Conservation (phyloP, 2,797 vertebrate species). For the Pampus argenteus region DNA sequence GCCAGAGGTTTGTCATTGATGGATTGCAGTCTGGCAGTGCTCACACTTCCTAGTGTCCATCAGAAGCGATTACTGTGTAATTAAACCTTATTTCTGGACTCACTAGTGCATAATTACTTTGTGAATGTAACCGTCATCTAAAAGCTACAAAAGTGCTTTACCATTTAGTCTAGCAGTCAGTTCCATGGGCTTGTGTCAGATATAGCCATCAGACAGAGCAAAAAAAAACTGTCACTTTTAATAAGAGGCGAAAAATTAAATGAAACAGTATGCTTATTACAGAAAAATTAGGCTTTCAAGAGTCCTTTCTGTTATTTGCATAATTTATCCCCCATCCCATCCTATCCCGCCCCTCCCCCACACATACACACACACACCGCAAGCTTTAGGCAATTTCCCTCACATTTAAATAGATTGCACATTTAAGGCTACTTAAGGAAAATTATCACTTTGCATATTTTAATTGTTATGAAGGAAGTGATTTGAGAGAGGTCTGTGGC, state of each 20-base stretch:
- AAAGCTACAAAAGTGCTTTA: constrained; percentile 99
- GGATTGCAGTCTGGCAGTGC: constrained; percentile 99
- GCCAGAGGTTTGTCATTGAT: constrained; percentile 99
- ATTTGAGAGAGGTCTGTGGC: constrained; percentile 98
- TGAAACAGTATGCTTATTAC: constrained; percentile 99
- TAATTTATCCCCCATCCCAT: constrained; percentile 94
- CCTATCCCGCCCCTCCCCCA: constrained; percentile 84
- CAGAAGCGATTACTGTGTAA: constrained; percentile 99
- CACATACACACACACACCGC: constrained; percentile 75
- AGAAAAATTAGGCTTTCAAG: constrained; percentile 99
- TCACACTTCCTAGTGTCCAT: constrained; percentile 99
- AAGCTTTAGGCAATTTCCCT: constrained; percentile 99
- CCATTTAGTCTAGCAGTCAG: constrained; percentile 97
- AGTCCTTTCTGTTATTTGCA: constrained; percentile 99
- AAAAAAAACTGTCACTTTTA: constrained; percentile 99
- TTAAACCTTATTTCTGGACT: constrained; percentile 99
- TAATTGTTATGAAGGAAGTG: constrained; percentile 99
- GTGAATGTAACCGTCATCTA: constrained; percentile 99
- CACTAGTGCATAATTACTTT: constrained; percentile 99
- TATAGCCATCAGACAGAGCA: constrained; percentile 99
- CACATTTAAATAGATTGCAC: constrained; percentile 99
- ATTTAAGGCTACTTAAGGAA: constrained; percentile 99
- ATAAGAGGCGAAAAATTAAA: constrained; percentile 99
- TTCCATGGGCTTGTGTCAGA: constrained; percentile 97
- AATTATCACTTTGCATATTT: constrained; percentile 99